Base-by-base conservation (phyloP, 1,140 invertebrate species). In the Carcinoscorpius rotundicauda region DNA sequence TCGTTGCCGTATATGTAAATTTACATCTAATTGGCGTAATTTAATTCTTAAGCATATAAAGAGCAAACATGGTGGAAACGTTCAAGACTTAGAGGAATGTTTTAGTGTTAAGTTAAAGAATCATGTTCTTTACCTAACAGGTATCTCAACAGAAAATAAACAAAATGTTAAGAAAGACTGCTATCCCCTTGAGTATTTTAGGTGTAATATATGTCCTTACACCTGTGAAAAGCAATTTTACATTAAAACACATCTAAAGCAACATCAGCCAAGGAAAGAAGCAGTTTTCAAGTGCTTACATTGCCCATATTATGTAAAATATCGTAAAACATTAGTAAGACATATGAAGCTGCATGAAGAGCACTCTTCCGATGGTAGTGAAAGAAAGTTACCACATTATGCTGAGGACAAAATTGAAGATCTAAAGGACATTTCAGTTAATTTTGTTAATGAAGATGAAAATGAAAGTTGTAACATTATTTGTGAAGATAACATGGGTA, bases 271-370 rank as follows among this genome's bases (percentile, higher is more conserved):
- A 0, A 84, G 83, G 62, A 74, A 82, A 5, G 83, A 84, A 58
- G 84, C 85, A 48, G 83, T 85, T 69, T 86, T 86, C 71, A 91
- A 90, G 75, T 93, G 90, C 76, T 84, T 84, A 69, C 83, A 85
- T 68, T 93, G 89, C 75, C 85, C 87, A 2, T 72, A 71, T 68
- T 72, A 61, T 52, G 70, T 73, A 0, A 72, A 70, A 53, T 69
- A 64, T 9, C 70, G 71, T 11, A 72, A 78, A 10, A 72, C 78
- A 6, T 70, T 79, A 4, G 71, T 74, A 51, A 75, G 77, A 59
- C 79, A 80, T 64, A 67, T 76, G 61, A 72, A 72, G 61, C 71
- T 78, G 4, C 79, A 80, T 67, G 6, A 55, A 55, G 53, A 55
- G n/a, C 53, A 55, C 6, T 29, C 29, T 29, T 29, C 29, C 29